Conservation (phyloP, 2,888 invertebrate species). For the Campoplex nolae region DNA sequence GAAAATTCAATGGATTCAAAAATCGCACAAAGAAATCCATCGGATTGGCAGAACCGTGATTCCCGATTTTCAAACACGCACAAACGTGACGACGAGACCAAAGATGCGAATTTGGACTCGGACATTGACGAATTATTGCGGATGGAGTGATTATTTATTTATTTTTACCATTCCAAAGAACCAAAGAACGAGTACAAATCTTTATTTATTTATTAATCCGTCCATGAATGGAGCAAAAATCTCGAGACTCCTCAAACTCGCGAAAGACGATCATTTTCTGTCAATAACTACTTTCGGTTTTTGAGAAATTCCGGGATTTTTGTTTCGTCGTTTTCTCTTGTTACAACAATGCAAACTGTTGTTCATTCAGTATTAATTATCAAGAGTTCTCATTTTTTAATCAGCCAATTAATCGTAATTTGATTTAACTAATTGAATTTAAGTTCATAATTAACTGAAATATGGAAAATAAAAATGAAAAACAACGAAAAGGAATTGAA, state of each 20-base stretch:
- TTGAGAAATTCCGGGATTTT: neutral
- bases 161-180: neutral
- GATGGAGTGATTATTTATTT: constrained; percentile 69
- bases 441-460: neutral
- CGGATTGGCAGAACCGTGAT: constrained; percentile 55
- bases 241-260: neutral
- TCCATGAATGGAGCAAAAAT: neutral
- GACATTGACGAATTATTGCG: constrained; percentile 80
- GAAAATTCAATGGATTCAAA: constrained; percentile 45
- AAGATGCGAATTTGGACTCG: constrained; percentile 78
- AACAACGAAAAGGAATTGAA: neutral
- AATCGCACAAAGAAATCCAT: constrained; percentile 66
- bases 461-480: neutral
- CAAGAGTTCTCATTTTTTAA: neutral
- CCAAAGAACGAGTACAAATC: constrained; percentile 30
- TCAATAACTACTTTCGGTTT: neutral
- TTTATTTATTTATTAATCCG: constrained; percentile 25
- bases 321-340: neutral
- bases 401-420: neutral
- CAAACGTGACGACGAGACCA: constrained; percentile 67
- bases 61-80: neutral
- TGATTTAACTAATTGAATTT: neutral
- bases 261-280: neutral
- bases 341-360: neutral
- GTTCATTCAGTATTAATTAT: neutral